phyloP scores from a whole-genome alignment of 2,797 vertebrate species.

The Buceros bicornis region DNA sequence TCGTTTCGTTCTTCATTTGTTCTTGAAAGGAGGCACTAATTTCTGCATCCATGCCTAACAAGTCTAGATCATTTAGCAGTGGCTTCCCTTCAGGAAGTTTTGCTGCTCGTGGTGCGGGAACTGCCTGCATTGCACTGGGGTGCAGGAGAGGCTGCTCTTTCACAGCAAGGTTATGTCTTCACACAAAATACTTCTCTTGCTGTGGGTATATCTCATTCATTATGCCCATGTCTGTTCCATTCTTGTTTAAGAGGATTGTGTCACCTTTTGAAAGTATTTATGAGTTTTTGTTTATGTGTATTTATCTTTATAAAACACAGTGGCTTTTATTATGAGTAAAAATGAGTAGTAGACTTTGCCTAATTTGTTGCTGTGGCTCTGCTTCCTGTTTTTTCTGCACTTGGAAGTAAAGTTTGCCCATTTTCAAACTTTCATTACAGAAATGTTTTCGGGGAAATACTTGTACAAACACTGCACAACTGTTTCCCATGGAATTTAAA shows the following conservation, averaged over 20 bases:
- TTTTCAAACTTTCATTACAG: not conserved
- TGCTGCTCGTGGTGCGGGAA: not conserved
- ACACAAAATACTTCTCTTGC: not conserved
- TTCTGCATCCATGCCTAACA: not conserved
- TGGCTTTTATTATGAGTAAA: not conserved
- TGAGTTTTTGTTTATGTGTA: not conserved
- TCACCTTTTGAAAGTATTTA: not conserved
- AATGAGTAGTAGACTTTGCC: not conserved
- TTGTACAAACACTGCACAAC: not conserved
- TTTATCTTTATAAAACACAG: not conserved
- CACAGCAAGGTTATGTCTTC: not conserved
- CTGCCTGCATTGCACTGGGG: not conserved
- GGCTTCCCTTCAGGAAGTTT: slow-evolving; percentile 8
- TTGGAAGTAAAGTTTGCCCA: not conserved
- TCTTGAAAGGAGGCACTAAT: not conserved
- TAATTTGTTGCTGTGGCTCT: not conserved
- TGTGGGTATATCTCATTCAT: not conserved
- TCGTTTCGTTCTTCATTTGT: not conserved
- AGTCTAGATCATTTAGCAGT: not conserved
- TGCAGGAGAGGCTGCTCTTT: not conserved
- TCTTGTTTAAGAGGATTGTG: not conserved
- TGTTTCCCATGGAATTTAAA: not conserved
- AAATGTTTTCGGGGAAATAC: not conserved
- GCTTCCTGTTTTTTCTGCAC: not conserved
- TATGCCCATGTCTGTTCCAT: not conserved